Evolutionary conservation across 1,140 invertebrate species (phyloP).

Genomic region (Heliothis virescens): DNA sequence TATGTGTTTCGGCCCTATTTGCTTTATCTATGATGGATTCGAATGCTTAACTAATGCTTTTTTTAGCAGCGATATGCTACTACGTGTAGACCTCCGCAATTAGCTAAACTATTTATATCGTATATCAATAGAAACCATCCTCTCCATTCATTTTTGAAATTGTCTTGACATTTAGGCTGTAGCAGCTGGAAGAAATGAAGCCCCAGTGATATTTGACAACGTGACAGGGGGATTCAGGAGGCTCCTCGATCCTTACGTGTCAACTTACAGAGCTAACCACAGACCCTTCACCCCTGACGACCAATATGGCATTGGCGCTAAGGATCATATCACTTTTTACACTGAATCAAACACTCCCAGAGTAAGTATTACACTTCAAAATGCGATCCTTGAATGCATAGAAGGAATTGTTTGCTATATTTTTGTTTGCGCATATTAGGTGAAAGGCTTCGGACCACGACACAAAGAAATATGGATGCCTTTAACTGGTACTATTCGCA

Average conservation of each 20-base stretch:
- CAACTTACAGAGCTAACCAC: conserved; percentile 70
- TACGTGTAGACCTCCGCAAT: too few species aligned
- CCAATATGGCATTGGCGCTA: conserved; percentile 77
- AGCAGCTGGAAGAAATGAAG: conserved; percentile 75
- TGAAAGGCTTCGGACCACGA: conserved; percentile 76
- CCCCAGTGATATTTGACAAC: conserved; percentile 68
- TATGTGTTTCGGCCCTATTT: too few species aligned
- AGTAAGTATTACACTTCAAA: conserved; percentile 53
- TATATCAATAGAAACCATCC: too few species aligned
- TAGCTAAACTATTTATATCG: too few species aligned
- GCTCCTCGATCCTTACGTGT: conserved; percentile 77
- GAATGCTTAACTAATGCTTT: too few species aligned
- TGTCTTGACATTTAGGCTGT: conserved; percentile 61
- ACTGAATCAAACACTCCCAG: conserved; percentile 74
- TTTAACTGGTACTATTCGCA: conserved; percentile 67
- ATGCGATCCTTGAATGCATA: neutral
- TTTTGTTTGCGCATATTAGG: conserved; percentile 53
- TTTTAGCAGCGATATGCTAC: too few species aligned
- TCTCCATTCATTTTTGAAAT: too few species aligned
- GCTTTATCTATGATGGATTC: too few species aligned
- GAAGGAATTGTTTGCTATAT: neutral
- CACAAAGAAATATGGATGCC: conserved; percentile 82
- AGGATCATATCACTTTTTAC: conserved; percentile 82
- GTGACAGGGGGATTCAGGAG: conserved; percentile 63
- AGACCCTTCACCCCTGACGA: conserved; percentile 73